phyloP scores from a whole-genome alignment of 2,113 vertebrate genomes.

The Prietella phreatophila region DNA sequence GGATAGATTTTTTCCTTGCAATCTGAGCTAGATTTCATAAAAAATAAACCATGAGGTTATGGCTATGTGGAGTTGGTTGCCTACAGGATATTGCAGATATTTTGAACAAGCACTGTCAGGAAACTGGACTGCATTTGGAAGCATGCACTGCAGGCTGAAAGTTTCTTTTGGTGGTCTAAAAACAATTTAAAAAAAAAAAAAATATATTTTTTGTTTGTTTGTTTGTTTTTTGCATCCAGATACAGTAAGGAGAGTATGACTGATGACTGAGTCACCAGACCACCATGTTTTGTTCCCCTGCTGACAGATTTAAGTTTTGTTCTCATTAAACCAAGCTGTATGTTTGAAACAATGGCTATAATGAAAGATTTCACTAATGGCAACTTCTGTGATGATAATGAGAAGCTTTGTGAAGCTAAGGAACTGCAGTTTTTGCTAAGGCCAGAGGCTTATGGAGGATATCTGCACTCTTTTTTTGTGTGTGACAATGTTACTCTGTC shows the following conservation, averaged over 20 bases:
- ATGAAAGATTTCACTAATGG: not conserved
- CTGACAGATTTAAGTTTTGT: not conserved
- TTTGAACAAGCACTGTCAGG: not conserved
- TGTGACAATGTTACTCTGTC: not conserved
- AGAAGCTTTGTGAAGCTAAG: not conserved
- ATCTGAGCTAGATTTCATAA: not conserved
- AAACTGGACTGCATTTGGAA: not conserved
- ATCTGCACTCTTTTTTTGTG: not conserved
- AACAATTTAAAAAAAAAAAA: not conserved
- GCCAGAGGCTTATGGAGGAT: not conserved
- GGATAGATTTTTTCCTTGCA: not conserved
- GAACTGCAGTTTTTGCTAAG: not conserved
- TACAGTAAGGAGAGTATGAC: not conserved
- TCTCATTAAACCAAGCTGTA: not conserved
- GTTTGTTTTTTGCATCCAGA: conserved; percentile 8
- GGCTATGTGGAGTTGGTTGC: not conserved
- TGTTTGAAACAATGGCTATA: not conserved
- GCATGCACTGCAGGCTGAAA: not conserved
- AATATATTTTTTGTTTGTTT: too few relatives aligned
- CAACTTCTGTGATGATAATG: not conserved
- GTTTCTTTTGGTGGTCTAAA: not conserved
- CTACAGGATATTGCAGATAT: not conserved
- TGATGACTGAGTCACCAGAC: conserved; percentile 1
- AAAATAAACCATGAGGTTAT: not conserved
- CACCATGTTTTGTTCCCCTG: not conserved